phyloP scores from a whole-genome alignment of 2,888 invertebrate species.

The Xestia sexstrigata region DNA sequence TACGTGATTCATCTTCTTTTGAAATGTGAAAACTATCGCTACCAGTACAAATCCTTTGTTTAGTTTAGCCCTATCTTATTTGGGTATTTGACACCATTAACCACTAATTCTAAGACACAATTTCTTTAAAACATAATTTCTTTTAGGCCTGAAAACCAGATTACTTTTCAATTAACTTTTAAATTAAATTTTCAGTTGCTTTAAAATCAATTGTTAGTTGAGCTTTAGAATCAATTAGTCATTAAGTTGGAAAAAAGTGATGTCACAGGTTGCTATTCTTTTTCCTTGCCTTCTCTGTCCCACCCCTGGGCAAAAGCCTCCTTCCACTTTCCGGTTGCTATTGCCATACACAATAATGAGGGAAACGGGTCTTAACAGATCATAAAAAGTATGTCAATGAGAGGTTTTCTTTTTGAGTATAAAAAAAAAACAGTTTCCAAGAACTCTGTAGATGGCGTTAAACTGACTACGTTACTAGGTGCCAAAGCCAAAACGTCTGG shows the following conservation, averaged over 20 bases:
- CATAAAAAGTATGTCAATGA: background rate
- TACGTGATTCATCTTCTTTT: background rate
- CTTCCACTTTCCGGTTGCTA: background rate
- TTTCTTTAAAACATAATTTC: background rate
- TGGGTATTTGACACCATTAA: background rate
- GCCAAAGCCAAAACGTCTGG: too few species aligned
- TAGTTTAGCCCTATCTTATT: background rate
- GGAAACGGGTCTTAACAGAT: background rate
- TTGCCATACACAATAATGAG: background rate
- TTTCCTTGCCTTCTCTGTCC: too few species aligned
- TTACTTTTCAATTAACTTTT: background rate
- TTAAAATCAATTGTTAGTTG: background rate
- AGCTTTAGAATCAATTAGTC: background rate
- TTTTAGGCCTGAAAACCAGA: background rate
- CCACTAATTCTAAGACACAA: background rate
- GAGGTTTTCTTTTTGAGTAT: too few species aligned
- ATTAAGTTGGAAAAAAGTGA: background rate
- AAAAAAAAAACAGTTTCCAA: too few species aligned
- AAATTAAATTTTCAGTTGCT: background rate
- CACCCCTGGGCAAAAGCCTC: too few species aligned
- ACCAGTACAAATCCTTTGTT: background rate
- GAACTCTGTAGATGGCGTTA: too few species aligned
- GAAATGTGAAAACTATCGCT: background rate
- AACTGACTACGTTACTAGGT: too few species aligned
- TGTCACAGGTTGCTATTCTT: background rate